Conservation (phyloP, 35 echinoderm and acorn worm species). For the Eucidaris tribuloides region DNA sequence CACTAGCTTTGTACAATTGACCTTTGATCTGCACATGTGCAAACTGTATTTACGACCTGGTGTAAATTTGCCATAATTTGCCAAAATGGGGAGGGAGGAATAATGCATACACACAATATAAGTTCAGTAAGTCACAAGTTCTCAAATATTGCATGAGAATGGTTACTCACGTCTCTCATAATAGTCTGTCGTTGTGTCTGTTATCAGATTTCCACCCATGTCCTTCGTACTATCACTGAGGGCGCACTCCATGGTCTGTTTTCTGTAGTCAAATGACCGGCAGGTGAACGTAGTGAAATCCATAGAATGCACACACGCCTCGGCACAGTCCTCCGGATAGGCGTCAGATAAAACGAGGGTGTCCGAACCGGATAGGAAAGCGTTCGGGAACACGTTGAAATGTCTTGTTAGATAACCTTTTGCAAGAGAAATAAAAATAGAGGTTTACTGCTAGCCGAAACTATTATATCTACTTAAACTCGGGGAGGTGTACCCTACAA, state of each 20-base stretch:
- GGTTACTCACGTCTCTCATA: slow-evolving; percentile 82
- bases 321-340: slow-evolving; percentile 86
- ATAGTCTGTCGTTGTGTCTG: slow-evolving; percentile 39
- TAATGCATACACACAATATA: no score
- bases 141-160: no score
- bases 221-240: slow-evolving; percentile 59
- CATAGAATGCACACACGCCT: slow-evolving; percentile 57
- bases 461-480: no score
- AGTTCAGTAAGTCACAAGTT: no score
- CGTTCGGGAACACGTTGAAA: slow-evolving; percentile 61
- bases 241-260: slow-evolving; percentile 44
- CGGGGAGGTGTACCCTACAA: no score
- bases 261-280: slow-evolving; percentile 85
- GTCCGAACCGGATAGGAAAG: slow-evolving; percentile 54
- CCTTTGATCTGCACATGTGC: no score
- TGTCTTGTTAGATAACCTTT: slow-evolving; percentile 74
- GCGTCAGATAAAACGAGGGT: slow-evolving; percentile 40
- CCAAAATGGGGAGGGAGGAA: no score
- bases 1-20: no score
- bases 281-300: slow-evolving; percentile 73
- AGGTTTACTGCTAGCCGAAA: no score
- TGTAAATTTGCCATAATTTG: no score
- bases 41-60: no score
- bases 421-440: no score
- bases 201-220: slow-evolving; percentile 24